Percentiles rank a stretch among this genome's conserved stretches.
Evolutionary conservation across 2,888 invertebrate genomes (phyloP).

Genomic region (Andrena flavipes): DNA sequence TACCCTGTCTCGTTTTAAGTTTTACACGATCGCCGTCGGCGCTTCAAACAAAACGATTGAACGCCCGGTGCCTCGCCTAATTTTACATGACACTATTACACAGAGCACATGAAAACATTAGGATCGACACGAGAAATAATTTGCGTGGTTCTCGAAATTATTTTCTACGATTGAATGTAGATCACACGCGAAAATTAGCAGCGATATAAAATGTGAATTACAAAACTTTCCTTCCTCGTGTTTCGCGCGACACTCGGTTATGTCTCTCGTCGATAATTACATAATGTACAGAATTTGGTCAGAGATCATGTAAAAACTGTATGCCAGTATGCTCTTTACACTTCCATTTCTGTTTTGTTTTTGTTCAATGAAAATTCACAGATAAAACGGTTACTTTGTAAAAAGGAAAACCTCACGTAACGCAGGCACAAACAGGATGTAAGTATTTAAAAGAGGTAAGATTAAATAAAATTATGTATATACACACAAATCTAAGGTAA

Average conservation of each 20-base stretch:
- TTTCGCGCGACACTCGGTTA: conserved; percentile 18
- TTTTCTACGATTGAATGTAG: conserved; percentile 13
- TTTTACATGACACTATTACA: conserved; percentile 4
- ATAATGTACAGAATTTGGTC: conserved; percentile 57
- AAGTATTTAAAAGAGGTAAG: conserved; percentile 25
- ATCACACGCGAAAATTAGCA: conserved; percentile 32
- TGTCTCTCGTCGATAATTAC: conserved; percentile 39
- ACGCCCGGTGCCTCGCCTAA: conserved; percentile 11
- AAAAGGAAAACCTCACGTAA: conserved; percentile 29
- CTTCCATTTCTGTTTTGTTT: conserved; percentile 6
- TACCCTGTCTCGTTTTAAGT: not conserved
- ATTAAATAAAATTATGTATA: conserved; percentile 38
- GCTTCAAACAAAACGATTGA: conserved; percentile 10
- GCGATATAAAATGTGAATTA: conserved; percentile 42
- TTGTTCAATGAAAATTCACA: conserved; percentile 4
- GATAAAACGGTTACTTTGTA: conserved; percentile 30
- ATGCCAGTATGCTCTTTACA: conserved; percentile 16
- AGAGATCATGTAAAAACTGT: conserved; percentile 54
- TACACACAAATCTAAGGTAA: conserved; percentile 51
- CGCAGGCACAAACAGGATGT: conserved; percentile 34
- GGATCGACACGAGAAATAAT: conserved; percentile 30
- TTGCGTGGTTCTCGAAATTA: conserved; percentile 16
- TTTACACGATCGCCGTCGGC: conserved; percentile 13
- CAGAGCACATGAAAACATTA: conserved; percentile 21
- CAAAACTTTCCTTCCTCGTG: conserved; percentile 40